A percentile compares a stretch with the other conserved stretches of the same genome.
Evolutionary conservation across 92 coral and sea anemone genomes (phyloP).

Genomic region (Epizoanthus rinbou): DNA sequence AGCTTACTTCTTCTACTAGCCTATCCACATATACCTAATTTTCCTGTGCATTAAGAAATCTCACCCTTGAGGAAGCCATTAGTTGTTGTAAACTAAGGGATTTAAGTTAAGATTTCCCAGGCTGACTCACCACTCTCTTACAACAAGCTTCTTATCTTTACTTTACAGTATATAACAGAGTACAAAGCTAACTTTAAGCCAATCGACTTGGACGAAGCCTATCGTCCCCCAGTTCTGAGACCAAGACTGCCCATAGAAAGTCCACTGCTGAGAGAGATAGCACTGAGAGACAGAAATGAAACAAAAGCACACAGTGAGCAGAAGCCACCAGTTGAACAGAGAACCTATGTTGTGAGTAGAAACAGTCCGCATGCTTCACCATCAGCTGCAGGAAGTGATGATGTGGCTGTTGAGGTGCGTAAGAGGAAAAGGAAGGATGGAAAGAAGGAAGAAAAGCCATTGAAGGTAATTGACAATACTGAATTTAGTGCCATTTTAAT

Average conservation of each 20-base stretch:
- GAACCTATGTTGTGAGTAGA: neutral
- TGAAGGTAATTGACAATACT: neutral
- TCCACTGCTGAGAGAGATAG: conserved; percentile 33
- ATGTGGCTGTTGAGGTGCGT: neutral
- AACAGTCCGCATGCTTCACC: neutral
- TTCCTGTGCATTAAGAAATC: too few relatives aligned
- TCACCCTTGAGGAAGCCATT: too few relatives aligned
- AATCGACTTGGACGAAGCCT: conserved; percentile 42
- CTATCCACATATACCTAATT: too few relatives aligned
- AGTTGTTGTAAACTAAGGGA: too few relatives aligned
- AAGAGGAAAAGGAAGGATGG: neutral
- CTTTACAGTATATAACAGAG: conserved; percentile 55
- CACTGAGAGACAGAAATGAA: conserved; percentile 24
- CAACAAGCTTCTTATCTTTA: neutral
- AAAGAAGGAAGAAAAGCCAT: neutral
- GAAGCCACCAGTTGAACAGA: conserved; percentile 4
- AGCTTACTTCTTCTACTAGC: too few relatives aligned
- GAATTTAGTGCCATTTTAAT: too few relatives aligned
- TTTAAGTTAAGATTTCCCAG: too few relatives aligned
- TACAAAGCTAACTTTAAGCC: conserved; percentile 69
- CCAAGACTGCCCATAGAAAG: conserved; percentile 39
- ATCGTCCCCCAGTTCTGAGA: conserved; percentile 37
- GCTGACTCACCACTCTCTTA: too few relatives aligned
- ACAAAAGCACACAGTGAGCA: neutral
- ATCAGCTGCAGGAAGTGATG: conserved; percentile 6